Conservation (phyloP, 2,113 vertebrate genomes). For the Spilogale gracilis region DNA sequence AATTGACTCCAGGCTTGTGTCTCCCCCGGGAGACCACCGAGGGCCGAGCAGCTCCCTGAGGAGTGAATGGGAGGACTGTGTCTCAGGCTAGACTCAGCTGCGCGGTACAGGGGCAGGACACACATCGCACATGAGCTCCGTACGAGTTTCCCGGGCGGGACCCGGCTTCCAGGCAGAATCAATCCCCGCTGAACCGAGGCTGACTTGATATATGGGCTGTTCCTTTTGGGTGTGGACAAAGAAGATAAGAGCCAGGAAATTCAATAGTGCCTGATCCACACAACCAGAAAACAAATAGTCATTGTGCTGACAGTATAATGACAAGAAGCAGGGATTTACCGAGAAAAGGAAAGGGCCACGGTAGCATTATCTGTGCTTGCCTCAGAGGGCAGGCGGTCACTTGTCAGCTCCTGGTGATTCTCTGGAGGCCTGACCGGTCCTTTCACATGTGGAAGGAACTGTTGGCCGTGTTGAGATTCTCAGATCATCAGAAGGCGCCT, state of each 20-base stretch:
- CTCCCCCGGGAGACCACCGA: rapidly evolving
- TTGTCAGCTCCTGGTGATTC: not conserved
- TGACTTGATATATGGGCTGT: not conserved
- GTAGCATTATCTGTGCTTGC: not conserved
- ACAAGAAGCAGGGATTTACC: not conserved
- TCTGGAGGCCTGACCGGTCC: not conserved
- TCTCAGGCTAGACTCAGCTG: not conserved
- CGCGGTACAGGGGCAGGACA: not conserved
- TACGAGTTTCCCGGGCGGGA: not conserved
- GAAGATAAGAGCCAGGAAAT: conserved; percentile 55
- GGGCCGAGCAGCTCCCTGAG: not conserved
- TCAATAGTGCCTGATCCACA: not conserved
- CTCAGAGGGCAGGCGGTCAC: not conserved
- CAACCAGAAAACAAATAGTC: conserved; percentile 16
- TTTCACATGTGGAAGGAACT: not conserved
- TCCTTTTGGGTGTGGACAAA: not conserved
- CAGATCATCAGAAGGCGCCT: not conserved
- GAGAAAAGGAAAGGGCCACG: not conserved
- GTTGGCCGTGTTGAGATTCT: rapidly evolving
- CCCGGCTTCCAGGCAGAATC: not conserved
- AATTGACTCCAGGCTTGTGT: not conserved
- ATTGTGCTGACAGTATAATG: not conserved
- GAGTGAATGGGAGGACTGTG: not conserved
- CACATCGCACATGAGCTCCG: not conserved
- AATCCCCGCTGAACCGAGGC: not conserved